Base-by-base conservation (phyloP, 2,113 vertebrate genomes). In the Corynorhinus townsendii region DNA sequence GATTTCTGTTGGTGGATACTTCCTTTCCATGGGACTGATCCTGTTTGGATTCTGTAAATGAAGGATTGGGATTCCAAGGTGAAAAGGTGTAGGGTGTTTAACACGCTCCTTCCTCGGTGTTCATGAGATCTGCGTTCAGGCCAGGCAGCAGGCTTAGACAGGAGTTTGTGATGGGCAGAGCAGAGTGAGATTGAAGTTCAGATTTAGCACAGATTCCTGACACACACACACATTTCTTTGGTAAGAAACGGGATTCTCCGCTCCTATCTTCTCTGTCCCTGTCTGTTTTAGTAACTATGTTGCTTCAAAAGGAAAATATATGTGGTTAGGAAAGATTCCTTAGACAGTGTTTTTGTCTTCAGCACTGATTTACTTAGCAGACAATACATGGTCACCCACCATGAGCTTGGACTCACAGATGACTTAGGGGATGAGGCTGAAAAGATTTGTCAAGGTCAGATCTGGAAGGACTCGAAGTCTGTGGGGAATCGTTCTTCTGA, bases 101-200 rank as follows among this genome's bases (percentile, higher is more conserved):
- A 96, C 97, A 91, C 81, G 93, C 87, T 95, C 54, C 73, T 66
- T 80, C 90, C 87, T 92, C 38, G 4, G 91, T 95, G 93, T 97
- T 97, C 80, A 81, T 56, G 88, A 95, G 82, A 68, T 94, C 97
- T 76, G 91, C 95, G 97, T 95, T 98, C 54, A 85, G 97, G 97
- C 95, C 97, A 94, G 96, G 92, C 86, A 9, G 45, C 62, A 1
- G 52, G 35, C 91, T 97, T 52, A 0, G 94, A 91, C 95, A 96
- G 94, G 59, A 89, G 84, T 96, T 97, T 97, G 86, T 98, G 95
- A 96, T 96, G 96, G 92, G 71, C 95, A 97, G 72, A 94, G 49
- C 91, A 69, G 11, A 91, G 33, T 72, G 76, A 96, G 94, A 93
- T 94, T 96, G 66, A 96, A 81, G 97, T 97, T 97, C 96, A 96